Evolutionary conservation across 2,113 vertebrate species (phyloP).

Genomic region (Carassius gibelio): DNA sequence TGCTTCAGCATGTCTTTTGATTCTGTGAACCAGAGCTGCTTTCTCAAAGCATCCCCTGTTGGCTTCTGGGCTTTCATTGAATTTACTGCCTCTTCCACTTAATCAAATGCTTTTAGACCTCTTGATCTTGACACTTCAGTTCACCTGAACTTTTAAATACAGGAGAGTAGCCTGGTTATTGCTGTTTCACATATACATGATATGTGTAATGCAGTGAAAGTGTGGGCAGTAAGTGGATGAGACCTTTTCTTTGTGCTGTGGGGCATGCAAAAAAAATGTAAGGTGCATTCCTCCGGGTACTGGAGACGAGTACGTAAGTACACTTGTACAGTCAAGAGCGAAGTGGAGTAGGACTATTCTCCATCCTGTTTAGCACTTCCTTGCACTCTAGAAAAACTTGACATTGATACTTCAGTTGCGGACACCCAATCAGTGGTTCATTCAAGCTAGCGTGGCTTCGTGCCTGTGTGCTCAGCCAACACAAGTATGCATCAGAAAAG

Average conservation of each 20-base stretch:
- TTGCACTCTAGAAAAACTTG: neutral
- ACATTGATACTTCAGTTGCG: neutral
- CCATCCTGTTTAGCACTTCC: neutral
- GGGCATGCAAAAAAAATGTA: neutral
- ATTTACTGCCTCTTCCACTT: slow-evolving; percentile 39
- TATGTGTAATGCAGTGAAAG: slow-evolving; percentile 9
- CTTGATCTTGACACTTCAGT: slow-evolving; percentile 36
- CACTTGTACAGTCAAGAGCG: neutral
- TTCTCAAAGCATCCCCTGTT: neutral
- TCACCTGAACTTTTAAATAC: slow-evolving; percentile 17
- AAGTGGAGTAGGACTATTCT: neutral
- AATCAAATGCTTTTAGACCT: slow-evolving; percentile 28
- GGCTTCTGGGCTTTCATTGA: slow-evolving; percentile 20
- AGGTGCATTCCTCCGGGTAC: neutral
- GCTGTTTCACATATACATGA: neutral
- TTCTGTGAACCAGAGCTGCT: neutral
- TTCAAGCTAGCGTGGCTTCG: neutral
- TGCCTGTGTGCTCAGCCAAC: neutral
- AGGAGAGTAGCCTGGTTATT: slow-evolving; percentile 9
- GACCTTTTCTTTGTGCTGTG: neutral
- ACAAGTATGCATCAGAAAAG: neutral
- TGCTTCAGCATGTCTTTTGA: slow-evolving; percentile 1
- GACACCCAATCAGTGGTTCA: slow-evolving; percentile 18
- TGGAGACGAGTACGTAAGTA: neutral
- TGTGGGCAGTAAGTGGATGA: slow-evolving; percentile 12